Evolutionary conservation across 2,888 invertebrate genomes (phyloP).

Genomic region (Thymelicus acteon): DNA sequence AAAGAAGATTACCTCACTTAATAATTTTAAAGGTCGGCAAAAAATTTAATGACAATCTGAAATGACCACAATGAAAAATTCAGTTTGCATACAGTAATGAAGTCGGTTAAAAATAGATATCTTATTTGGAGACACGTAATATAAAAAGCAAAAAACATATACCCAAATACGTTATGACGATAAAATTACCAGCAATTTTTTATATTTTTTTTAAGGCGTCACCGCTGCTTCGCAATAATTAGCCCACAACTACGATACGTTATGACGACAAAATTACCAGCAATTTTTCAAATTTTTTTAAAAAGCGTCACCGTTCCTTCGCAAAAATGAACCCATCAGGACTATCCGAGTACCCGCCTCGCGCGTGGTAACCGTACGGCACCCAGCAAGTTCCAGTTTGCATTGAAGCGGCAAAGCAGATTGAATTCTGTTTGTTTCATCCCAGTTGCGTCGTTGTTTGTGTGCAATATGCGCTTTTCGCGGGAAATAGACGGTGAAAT

Average conservation of each 20-base stretch:
- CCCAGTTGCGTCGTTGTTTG: conserved; percentile 29
- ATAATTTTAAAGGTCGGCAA: too few species aligned
- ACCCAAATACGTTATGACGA: too few species aligned
- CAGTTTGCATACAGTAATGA: too few species aligned
- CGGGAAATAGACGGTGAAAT: conserved; percentile 29
- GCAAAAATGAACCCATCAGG: background rate
- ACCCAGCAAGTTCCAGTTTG: conserved; percentile 17
- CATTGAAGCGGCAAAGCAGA: conserved; percentile 32
- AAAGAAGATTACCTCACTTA: too few species aligned
- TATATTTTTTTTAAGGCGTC: background rate
- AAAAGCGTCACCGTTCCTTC: background rate
- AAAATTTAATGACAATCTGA: too few species aligned
- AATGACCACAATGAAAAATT: too few species aligned
- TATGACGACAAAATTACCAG: too few species aligned
- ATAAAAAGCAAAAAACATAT: too few species aligned
- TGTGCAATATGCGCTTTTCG: conserved; percentile 33
- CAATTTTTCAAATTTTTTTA: too few species aligned
- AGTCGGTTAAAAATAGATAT: too few species aligned
- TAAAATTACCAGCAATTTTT: too few species aligned
- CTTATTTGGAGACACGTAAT: too few species aligned
- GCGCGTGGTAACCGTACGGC: background rate
- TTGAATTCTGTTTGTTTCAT: conserved; percentile 37
- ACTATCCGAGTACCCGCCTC: background rate
- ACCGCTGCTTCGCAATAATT: background rate
- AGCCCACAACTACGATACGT: background rate